Base-by-base conservation (phyloP, 2,113 vertebrate genomes). In the Mastomys natalensis region DNA sequence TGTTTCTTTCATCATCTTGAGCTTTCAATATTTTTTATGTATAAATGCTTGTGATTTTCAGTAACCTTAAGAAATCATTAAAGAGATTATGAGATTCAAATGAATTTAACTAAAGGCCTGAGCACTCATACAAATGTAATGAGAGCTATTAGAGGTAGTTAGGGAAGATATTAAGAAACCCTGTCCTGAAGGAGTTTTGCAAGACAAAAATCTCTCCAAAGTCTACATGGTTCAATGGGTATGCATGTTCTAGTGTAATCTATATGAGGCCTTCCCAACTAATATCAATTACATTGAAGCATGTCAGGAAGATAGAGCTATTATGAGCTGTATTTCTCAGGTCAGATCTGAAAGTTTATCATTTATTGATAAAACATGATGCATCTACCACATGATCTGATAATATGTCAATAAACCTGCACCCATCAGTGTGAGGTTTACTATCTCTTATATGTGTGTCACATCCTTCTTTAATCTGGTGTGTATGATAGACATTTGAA, bases 11-110 rank as follows among this genome's bases (percentile, higher is more conserved):
- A 73, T 8, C 34, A 89, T 95, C 87, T 15, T 24, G 40, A 70
- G 24, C 45, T 34, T 95, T 91, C 64, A 76, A 55, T 89, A 64
- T 89, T 92, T 92, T 60, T 95, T 87, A 43, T 53, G 22, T 82
- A 60, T 81, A 81, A 55, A 34, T 80, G 7, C 31, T 22, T 37
- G 73, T 34, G 10, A 21, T 1, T 93, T 92, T 91, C 51, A 81
- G 10, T 80, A 87, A 43, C 24, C 91, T 19, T 34, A 45, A 86
- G 43, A 68, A 66, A 68, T 16, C 62, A 13, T 68, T 66, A 86
- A 85, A 85, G 40, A 19, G n/a, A 21, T 29, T 34, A 66, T 11
- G 29, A 9, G 16, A 66, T 37, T 66, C 62, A 64, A 66, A 48
- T 4, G 45, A 43, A 7, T 66, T 45, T 66, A 66, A 29, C 7